A percentile compares a stretch with the other conserved stretches of the same genome.
These are phyloP conservation scores for Ptilodon capucinus DNA, from an alignment of 2,888 invertebrate species.

Conservation along the genomic window DNA sequence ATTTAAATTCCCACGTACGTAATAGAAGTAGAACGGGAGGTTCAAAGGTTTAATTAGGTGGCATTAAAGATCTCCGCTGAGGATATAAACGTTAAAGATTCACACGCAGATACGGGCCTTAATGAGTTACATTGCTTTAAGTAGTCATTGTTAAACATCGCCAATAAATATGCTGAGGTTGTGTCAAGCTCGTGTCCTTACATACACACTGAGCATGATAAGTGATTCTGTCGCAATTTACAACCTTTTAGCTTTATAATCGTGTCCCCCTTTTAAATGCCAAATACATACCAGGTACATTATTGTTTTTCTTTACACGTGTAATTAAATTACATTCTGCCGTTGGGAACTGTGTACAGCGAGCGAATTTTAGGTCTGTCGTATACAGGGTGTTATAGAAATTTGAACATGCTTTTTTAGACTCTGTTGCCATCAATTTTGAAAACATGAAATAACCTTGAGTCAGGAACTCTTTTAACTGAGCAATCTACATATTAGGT, in stretches of 20 bases:
- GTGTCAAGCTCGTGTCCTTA: slow-evolving; percentile 27
- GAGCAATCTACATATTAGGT: too few species aligned
- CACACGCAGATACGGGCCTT: background rate
- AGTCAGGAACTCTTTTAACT: too few species aligned
- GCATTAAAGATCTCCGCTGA: too few species aligned
- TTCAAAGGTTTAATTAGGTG: too few species aligned
- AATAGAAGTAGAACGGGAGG: too few species aligned
- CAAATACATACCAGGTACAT: background rate
- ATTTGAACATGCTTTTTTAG: too few species aligned
- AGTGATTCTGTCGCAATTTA: slow-evolving; percentile 30
- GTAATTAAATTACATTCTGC: background rate
- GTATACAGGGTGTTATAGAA: too few species aligned
- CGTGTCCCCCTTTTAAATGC: background rate
- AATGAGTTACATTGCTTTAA: slow-evolving; percentile 7
- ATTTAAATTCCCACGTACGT: background rate
- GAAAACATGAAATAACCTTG: too few species aligned
- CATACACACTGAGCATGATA: slow-evolving; percentile 30
- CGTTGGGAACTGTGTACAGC: too few species aligned
- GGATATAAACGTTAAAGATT: background rate
- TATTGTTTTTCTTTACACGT: background rate
- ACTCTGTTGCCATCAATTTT: too few species aligned
- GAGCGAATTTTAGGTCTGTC: too few species aligned
- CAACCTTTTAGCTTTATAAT: slow-evolving; percentile 22
- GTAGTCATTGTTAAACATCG: slow-evolving; percentile 21
- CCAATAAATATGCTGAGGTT: slow-evolving; percentile 24